phyloP scores from a whole-genome alignment of 2,113 vertebrate species.

The Eublepharis macularius region DNA sequence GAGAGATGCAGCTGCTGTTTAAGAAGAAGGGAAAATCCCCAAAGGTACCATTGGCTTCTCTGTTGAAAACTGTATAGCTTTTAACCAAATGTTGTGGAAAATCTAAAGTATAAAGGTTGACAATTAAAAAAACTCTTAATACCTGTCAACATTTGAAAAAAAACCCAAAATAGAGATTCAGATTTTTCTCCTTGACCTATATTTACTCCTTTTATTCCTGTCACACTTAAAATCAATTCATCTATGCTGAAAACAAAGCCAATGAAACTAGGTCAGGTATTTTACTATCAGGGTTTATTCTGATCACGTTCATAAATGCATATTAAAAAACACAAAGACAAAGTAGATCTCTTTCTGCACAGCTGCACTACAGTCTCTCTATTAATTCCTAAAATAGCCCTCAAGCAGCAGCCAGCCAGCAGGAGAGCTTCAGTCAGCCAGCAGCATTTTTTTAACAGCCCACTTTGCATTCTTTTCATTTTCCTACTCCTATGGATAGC shows the following conservation, averaged over 20 bases:
- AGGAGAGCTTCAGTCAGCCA: too few species aligned
- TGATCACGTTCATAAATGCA: background rate
- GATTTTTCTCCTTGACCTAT: background rate
- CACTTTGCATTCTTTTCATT: too few species aligned
- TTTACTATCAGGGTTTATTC: background rate
- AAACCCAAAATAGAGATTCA: background rate
- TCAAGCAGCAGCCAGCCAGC: too few species aligned
- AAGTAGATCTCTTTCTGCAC: too few species aligned
- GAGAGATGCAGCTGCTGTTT: background rate
- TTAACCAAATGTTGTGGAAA: background rate
- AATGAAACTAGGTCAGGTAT: constrained; percentile 6
- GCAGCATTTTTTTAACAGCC: too few species aligned
- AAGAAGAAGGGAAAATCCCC: background rate
- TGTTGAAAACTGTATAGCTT: background rate
- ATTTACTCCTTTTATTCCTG: background rate
- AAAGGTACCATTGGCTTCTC: background rate
- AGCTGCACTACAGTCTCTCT: too few species aligned
- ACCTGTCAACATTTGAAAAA: background rate
- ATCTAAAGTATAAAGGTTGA: background rate
- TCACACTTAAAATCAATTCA: background rate
- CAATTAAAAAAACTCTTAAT: background rate
- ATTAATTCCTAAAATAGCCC: too few species aligned
- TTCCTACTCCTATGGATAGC: too few species aligned
- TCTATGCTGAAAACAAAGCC: background rate
- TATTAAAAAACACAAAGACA: background rate